Base-by-base conservation (phyloP, 1,140 invertebrate species). In the Stegodyphus dumicola region DNA sequence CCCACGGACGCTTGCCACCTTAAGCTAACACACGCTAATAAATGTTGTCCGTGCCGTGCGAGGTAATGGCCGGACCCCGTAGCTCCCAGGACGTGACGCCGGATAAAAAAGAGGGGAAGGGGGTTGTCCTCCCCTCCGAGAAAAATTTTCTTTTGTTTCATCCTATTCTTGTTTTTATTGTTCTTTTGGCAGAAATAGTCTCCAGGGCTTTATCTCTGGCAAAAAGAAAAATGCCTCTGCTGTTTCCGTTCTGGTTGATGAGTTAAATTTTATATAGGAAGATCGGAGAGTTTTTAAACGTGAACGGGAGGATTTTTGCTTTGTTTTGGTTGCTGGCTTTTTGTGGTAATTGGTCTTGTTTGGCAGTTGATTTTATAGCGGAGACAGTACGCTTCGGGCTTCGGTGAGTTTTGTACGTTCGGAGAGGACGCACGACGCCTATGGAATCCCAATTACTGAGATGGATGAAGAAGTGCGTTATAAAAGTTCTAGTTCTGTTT, bases 1-100 rank as follows among this genome's bases (percentile, higher is more conserved):
- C 71, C 60, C 78, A 17, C 78, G 67, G 67, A 73, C 78, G 67
- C 56, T 83, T 83, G 80, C 80, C 80, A 83, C 80, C 80, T 83
- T 83, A 75, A 75, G 80, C 80, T 83, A 83, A 83, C 80, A 83
- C 80, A 83, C 80, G 80, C 80, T 83, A 83, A 83, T 83, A 83
- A 83, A 83, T 83, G 80, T 83, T 33, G 71, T 83, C 71, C 80
- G 80, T 83, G 80, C 80, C 80, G 51, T 49, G 80, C 80, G 56
- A 75, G 64, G 71, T 83, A 83, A 83, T 83, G 73, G 80, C 56
- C 69, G 33, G 18, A 54, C 69, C 53, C 78, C 17, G 56, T 15
- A 64, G 48, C 75, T 66, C 75, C 60, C 75, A 17, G 51, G 53
- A 67, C 77, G 64, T 78, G 64, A 67, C 66, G 77, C 77, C 65